Evolutionary conservation across 92 coral and sea anemone species (phyloP), one percentile per base, ranked within the genome.

Genomic region (Porites evermanni): DNA sequence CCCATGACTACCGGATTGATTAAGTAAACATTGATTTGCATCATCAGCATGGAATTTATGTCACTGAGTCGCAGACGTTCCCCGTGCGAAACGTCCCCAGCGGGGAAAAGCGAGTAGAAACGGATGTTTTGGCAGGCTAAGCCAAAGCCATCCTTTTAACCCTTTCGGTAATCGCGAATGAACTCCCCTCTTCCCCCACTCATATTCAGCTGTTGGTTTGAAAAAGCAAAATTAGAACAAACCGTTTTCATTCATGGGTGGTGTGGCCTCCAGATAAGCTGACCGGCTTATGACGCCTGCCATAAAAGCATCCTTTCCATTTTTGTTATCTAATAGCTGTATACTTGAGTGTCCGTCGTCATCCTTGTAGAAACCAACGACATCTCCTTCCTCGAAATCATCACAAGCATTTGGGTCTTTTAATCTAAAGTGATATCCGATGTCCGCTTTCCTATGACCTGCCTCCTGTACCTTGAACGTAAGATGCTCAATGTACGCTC

Each of bases 251-350:
- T 64, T 47, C 53, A 83, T 83, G 50, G 72, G 59, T 44, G 91
- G 98, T 58, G 91, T 93, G 20, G 96, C 99, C 71, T 93, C 99
- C 19, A 96, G n/a, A 86, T 95, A 95, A 5, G 96, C 94, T 13
- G 99, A 96, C 44, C 98, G 84, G 70, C 95, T 91, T 19, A 97
- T 86, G 67, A 97, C 98, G 6, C 99, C 99, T 7, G 99, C 99
- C 87, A 93, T 94, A 75, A 93, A 93, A 13, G 98, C 95, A 5
- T 92, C 83, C 77, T 78, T 79, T 12, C 89, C 94, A 59, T 94
- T 96, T 59, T 77, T 79, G 77, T 77, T 95, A 53, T 94, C 89
- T 53, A 96, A 79, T 1, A 91, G 86, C 29, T 95, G 94, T 29
- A 96, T 94, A 53, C 87, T 73, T 1, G 96, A 75, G 38, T 81